phyloP scores from a whole-genome alignment of 2,797 vertebrate genomes.

The Capromys pilorides region DNA sequence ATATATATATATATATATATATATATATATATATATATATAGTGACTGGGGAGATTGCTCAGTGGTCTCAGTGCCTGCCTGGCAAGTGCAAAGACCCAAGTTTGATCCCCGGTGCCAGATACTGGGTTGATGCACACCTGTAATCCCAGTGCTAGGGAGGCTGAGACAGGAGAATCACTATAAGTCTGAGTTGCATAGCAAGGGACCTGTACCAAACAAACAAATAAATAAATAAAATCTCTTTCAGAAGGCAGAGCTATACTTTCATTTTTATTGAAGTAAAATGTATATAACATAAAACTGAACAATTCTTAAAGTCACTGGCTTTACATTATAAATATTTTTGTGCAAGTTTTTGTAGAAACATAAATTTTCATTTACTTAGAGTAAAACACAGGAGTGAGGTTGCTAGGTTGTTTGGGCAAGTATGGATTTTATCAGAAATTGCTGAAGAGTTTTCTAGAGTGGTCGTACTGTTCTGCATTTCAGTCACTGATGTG shows the following conservation, averaged over 20 bases:
- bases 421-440: not conserved
- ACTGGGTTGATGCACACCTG: no score
- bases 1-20: no score
- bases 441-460: not conserved
- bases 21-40: no score
- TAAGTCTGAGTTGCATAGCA: no score
- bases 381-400: not conserved
- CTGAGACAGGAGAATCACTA: no score
- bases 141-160: no score
- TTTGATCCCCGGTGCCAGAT: no score
- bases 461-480: not conserved
- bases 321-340: not conserved
- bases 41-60: no score
- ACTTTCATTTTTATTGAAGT: not conserved
- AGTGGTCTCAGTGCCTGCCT: no score
- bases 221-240: not conserved
- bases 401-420: not conserved
- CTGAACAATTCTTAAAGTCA: not conserved
- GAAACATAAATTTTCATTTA: not conserved
- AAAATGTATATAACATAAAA: not conserved
- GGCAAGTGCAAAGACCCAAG: no score
- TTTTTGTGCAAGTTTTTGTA: not conserved
- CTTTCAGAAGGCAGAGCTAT: not conserved
- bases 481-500: not conserved
- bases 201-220: no score